phyloP scores from a whole-genome alignment of 23 tunicate species.

The Trididemnum nubilum region DNA sequence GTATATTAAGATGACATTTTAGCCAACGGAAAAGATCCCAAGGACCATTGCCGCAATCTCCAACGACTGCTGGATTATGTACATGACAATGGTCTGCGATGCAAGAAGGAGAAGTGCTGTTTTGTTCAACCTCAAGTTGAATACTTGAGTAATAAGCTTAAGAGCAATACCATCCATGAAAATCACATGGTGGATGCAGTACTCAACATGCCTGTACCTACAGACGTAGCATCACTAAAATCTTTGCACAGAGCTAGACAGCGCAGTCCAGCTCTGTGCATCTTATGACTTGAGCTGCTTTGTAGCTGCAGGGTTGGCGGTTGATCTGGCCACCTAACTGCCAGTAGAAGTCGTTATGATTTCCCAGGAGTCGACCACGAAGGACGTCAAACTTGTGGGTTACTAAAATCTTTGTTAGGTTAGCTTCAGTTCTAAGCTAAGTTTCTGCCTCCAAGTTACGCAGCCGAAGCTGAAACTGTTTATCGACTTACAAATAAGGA shows the following conservation, averaged over 20 bases:
- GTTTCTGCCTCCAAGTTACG: slow-evolving; percentile 1
- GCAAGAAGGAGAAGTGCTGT: neutral
- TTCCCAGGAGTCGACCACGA: no score
- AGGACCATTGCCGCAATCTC: slow-evolving; percentile 6
- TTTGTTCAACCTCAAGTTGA: slow-evolving; percentile 1
- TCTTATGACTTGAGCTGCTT: no score
- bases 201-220: slow-evolving; percentile 8
- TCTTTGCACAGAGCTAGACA: no score
- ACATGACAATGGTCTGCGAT: neutral
- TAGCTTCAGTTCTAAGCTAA: slow-evolving; percentile 5
- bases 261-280: no score
- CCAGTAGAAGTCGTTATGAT: no score
- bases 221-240: neutral
- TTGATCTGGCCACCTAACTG: no score
- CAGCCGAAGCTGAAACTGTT: slow-evolving; percentile 14
- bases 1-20: slow-evolving; percentile 33
- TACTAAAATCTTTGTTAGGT: slow-evolving; percentile 20
- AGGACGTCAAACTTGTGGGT: no score
- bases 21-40: slow-evolving; percentile 1
- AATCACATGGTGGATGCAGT: slow-evolving; percentile 18
- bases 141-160: neutral
- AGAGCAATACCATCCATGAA: neutral
- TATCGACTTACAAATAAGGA: slow-evolving; percentile 15
- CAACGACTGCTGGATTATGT: neutral
- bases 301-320: no score